phyloP scores from a whole-genome alignment of 2,888 invertebrate species.

The Amorpha juglandis region DNA sequence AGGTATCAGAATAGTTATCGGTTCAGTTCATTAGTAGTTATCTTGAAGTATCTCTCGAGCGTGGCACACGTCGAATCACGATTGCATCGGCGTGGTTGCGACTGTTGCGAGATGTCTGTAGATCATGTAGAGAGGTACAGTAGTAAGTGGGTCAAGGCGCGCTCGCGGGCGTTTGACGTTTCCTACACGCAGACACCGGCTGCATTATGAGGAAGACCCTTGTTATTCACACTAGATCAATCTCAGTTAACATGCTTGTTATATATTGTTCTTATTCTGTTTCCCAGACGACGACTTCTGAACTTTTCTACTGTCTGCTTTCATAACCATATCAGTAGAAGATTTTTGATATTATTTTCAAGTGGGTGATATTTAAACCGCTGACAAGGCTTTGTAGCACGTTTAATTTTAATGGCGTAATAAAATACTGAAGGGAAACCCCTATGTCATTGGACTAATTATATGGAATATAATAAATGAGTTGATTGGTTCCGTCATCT shows the following conservation, averaged over 20 bases:
- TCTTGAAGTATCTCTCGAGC: constrained; percentile 16
- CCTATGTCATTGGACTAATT: too few relatives aligned
- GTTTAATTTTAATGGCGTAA: too few relatives aligned
- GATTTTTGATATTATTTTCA: too few relatives aligned
- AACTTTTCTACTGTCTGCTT: not conserved
- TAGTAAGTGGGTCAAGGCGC: constrained; percentile 77
- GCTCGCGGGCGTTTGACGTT: constrained; percentile 64
- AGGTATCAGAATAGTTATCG: constrained; percentile 16
- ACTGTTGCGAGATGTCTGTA: constrained; percentile 55
- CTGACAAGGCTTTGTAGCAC: too few relatives aligned
- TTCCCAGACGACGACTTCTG: constrained; percentile 19
- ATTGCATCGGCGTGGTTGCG: constrained; percentile 57
- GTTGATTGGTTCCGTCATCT: not conserved
- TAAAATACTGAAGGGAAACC: too few relatives aligned
- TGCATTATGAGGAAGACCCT: constrained; percentile 70
- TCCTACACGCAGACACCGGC: constrained; percentile 64
- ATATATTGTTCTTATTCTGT: constrained; percentile 40
- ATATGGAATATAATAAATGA: too few relatives aligned
- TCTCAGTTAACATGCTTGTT: constrained; percentile 43
- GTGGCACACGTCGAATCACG: constrained; percentile 28
- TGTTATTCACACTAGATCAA: constrained; percentile 58
- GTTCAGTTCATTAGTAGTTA: constrained; percentile 16
- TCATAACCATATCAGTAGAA: not conserved
- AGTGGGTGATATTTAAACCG: too few relatives aligned
- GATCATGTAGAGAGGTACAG: constrained; percentile 45